These are phyloP conservation scores for Podilymbus podiceps DNA, from an alignment of 2,113 vertebrate species.

Conservation along the genomic window DNA sequence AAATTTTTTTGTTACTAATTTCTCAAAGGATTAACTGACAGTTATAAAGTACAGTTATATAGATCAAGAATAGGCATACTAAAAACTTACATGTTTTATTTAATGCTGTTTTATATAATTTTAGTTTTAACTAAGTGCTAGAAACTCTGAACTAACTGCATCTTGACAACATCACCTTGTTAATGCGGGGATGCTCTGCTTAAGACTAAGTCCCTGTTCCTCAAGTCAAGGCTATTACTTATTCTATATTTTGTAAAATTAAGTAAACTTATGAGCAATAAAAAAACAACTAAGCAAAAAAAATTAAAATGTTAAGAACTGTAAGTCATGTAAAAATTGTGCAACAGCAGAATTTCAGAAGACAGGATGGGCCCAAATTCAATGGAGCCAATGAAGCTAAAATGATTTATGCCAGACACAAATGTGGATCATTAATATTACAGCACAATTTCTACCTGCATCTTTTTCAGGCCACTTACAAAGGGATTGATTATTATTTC, in stretches of 20 bases:
- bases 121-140: constrained; percentile 7
- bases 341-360: neutral
- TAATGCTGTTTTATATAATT: neutral
- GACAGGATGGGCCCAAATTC: neutral
- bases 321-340: neutral
- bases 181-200: neutral
- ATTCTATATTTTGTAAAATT: neutral
- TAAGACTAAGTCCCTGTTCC: neutral
- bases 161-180: neutral
- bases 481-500: neutral
- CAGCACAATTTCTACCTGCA: neutral
- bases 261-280: neutral
- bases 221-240: neutral
- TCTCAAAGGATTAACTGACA: constrained; percentile 14
- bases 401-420: neutral
- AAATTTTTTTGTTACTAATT: neutral
- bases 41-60: neutral
- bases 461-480: neutral
- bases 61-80: neutral
- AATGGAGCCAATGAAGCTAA: neutral
- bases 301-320: neutral
- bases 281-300: neutral
- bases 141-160: neutral
- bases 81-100: constrained; percentile 21
- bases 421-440: neutral